Base-by-base conservation (phyloP, 2,888 invertebrate genomes). In the Meiosimyza platycephala region DNA sequence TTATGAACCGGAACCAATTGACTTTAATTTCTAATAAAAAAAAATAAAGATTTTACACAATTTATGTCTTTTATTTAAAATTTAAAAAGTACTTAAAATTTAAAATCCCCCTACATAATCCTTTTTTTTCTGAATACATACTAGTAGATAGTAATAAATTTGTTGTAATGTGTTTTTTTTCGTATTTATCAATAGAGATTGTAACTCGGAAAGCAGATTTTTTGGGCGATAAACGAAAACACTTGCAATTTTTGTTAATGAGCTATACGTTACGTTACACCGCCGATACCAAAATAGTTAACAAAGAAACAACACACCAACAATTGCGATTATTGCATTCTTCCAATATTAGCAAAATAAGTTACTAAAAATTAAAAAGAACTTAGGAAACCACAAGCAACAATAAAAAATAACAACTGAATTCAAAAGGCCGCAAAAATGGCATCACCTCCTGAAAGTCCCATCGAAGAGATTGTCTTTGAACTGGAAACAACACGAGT, bases 381-480 rank as follows among this genome's bases (percentile, higher is more conserved):
- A 57, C 55, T 11, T 40, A 59, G 12, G 47, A 47, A 47, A 54
- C 50, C 16, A 60, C 59, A 51, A 59, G 59, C 7, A 71, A 71
- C 40, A 47, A 65, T 12, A 51, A 65, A 52, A 64, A 52, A 54
- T 7, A 67, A 54, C 67, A 67, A 55, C 16, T 40, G 9, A 52
- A 52, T 70, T 9, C 50, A 67, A 54, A 54, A 64, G 67, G 66
- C 74, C 72, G 59, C 51, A 74, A 79, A 76, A 78, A 95, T 95
- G 95, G 94, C 94, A 81, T 94, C 95, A 78, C 95, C 95, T 77
- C 94, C 95, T 74, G 95, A 95, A 77, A 94, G 94, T 78, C 94
- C 95, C 68, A 92, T 94, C 78, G 95, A 95, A 87, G 95, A 95
- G 88, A 93, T 93, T 80, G 93, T 94, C 76, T 95, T 93, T 86